phyloP scores from a whole-genome alignment of 2,888 invertebrate species.

The Pollenia amentaria region DNA sequence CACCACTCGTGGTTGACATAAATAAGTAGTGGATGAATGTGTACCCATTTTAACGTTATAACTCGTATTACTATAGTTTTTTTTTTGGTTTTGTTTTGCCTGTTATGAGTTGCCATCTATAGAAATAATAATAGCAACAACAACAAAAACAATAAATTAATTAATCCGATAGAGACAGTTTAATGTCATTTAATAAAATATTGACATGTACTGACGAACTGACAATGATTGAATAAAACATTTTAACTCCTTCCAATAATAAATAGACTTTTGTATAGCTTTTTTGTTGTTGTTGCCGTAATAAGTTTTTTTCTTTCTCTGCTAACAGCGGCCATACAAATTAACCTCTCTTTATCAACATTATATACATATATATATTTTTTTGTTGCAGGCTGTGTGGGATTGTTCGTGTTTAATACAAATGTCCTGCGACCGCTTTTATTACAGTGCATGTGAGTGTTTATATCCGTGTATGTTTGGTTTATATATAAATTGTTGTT shows the following conservation, averaged over 20 bases:
- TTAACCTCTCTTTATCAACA: conserved; percentile 65
- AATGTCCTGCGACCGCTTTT: conserved; percentile 19
- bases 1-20: conserved; percentile 10
- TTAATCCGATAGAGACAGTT: conserved; percentile 84
- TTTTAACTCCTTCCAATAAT: conserved; percentile 65
- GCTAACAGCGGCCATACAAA: conserved; percentile 49
- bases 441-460: neutral
- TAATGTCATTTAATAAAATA: conserved; percentile 84
- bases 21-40: conserved; percentile 45
- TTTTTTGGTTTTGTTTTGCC: conserved; percentile 29
- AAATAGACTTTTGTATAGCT: conserved; percentile 18
- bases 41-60: conserved; percentile 38
- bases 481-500: conserved; percentile 41
- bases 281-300: conserved; percentile 24
- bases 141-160: conserved; percentile 84
- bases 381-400: conserved; percentile 20
- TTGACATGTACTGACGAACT: conserved; percentile 82
- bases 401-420: conserved; percentile 6
- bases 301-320: conserved; percentile 13
- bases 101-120: conserved; percentile 52
- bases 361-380: neutral
- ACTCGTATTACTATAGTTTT: conserved; percentile 33
- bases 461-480: conserved; percentile 20
- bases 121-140: conserved; percentile 39
- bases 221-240: conserved; percentile 78